A percentile compares a stretch with the other conserved stretches of the same genome.
Evolutionary conservation across 1,140 invertebrate species (phyloP).

Genomic region (Ostrea edulis): DNA sequence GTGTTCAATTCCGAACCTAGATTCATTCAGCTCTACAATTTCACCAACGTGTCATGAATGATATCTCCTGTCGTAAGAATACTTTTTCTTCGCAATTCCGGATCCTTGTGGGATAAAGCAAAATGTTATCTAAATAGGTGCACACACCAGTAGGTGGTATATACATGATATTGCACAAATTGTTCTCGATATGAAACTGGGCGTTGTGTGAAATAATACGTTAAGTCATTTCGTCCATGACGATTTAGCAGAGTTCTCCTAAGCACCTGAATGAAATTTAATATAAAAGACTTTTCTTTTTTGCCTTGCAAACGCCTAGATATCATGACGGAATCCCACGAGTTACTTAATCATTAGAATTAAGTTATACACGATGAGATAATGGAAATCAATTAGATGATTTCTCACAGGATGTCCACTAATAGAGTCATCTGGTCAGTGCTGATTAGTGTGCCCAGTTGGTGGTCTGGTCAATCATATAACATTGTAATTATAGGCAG

Average conservation of each 20-base stretch:
- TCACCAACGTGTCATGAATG: not conserved
- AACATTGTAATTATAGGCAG: not conserved
- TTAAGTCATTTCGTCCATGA: not conserved
- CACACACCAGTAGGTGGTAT: not conserved
- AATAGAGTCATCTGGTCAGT: not conserved
- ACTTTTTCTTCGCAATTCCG: not conserved
- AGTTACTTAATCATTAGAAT: not conserved
- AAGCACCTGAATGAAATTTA: not conserved
- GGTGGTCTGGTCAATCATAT: not conserved
- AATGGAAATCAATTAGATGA: not conserved
- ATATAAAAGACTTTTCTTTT: not conserved
- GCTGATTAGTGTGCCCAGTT: not conserved
- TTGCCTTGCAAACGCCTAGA: not conserved
- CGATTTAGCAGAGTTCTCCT: not conserved
- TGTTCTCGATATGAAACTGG: not conserved
- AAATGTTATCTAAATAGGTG: slow-evolving; percentile 21
- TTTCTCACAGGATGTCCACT: not conserved
- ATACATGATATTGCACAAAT: not conserved
- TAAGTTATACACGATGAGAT: not conserved
- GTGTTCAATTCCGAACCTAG: not conserved
- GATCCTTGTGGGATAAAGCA: not conserved
- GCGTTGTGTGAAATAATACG: slow-evolving; percentile 1
- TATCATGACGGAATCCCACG: not conserved
- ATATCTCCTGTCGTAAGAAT: not conserved
- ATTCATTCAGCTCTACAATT: no score